Base-by-base conservation (phyloP, 2,797 vertebrate genomes). In the Heteromormyrus szaboi region DNA sequence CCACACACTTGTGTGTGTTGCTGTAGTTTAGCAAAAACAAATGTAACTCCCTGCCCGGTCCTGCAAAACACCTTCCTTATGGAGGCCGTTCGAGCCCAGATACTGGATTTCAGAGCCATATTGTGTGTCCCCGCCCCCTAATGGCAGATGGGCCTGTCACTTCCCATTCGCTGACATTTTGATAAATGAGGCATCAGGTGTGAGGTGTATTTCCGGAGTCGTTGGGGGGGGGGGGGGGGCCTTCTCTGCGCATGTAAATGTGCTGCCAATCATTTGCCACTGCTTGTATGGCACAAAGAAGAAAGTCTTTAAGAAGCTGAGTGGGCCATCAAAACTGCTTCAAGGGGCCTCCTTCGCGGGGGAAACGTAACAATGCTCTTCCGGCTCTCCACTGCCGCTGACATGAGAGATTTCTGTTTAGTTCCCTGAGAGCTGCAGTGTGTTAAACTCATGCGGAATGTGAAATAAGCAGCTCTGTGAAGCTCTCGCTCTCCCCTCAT, bases 111-210 rank as follows among this genome's bases (percentile, higher is more conserved):
- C 79, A 17, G 85, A 90, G 90, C 85, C 92, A 91, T 92, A 91
- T 92, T 93, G 91, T 14, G 91, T 11, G 91, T 92, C 92, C 91
- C 29, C 89, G 22, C 8, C 88, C 91, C 90, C 48, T 9, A 1
- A 88, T 90, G 90, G 92, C 93, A 93, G 88, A 92, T 87, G 91
- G 91, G 54, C 19, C 89, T 91, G 92, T 94, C 94, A 89, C 93
- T 92, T 95, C 88, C 87, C 84, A 91, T 95, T 93, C 92, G 33
- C 87, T 86, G 85, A 89, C 68, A 72, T 91, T 72, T 46, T 95
- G 94, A 94, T 94, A 91, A 95, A 94, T 95, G 93, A 94, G 92
- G 91, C 93, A 93, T 94, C 94, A 91, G 89, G 79, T 87, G 33
- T 89, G 88, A 92, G 90, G 93, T 92, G 92, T 93, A 93, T 94